phyloP scores from a whole-genome alignment of 2,888 invertebrate genomes.

The Plagiodera versicolora region DNA sequence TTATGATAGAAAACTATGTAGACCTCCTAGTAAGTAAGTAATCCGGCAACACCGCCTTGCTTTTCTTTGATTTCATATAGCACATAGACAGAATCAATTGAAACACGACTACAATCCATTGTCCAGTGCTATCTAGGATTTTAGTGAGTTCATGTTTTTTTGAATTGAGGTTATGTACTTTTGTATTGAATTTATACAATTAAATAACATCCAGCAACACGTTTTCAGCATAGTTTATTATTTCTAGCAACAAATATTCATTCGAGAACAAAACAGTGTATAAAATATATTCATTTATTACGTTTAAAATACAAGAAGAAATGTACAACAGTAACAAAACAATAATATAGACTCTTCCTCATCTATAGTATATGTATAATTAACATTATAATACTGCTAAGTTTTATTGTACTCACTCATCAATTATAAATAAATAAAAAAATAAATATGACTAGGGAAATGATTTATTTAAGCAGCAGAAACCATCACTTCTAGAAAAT shows the following conservation, averaged over 20 bases:
- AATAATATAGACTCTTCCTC: constrained; percentile 17
- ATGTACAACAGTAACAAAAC: constrained; percentile 18
- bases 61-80: too few species aligned
- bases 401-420: constrained; percentile 16
- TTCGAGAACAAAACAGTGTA: constrained; percentile 26
- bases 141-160: too few species aligned
- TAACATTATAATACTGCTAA: constrained; percentile 22
- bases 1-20: too few species aligned
- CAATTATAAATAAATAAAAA: constrained; percentile 23
- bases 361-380: constrained; percentile 21
- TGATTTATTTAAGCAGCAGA: constrained; percentile 11
- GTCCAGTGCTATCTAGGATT: too few species aligned
- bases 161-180: too few species aligned
- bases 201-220: constrained; percentile 9
- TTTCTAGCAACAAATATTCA: constrained; percentile 31
- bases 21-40: too few species aligned
- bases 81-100: too few species aligned
- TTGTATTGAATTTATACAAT: too few species aligned
- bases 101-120: too few species aligned
- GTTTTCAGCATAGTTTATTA: constrained; percentile 26
- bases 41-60: too few species aligned
- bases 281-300: constrained; percentile 22
- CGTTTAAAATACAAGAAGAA: constrained; percentile 19
- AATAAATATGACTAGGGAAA: constrained; percentile 32
- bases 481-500: constrained; percentile 11